These are phyloP conservation scores for Neodiprion virginianus DNA, from an alignment of 1,140 invertebrate species.

Conservation along the genomic window DNA sequence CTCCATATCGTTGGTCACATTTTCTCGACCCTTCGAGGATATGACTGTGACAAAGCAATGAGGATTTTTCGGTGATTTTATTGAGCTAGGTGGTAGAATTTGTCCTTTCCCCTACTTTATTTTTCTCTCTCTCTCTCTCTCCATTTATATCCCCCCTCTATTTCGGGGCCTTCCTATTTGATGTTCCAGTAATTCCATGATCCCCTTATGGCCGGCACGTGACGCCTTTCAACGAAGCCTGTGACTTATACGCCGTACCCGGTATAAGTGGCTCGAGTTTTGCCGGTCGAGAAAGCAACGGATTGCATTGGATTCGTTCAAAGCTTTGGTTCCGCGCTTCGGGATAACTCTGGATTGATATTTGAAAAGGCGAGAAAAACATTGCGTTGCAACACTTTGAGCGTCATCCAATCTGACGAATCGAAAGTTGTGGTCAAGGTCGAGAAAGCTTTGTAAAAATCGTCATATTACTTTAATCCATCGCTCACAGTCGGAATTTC, in stretches of 20 bases:
- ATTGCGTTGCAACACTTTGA: no score
- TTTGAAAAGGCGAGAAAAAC: no score
- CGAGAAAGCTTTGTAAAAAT: no score
- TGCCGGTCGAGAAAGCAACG: not conserved
- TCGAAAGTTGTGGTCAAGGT: no score
- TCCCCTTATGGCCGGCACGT: conserved; percentile 3
- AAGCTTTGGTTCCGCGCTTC: not conserved
- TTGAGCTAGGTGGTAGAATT: not conserved
- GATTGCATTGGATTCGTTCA: not conserved
- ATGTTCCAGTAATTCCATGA: not conserved
- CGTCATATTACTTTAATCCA: no score
- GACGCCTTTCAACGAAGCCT: conserved; percentile 4
- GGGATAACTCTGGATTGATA: not conserved
- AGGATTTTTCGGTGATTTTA: not conserved
- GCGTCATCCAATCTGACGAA: no score
- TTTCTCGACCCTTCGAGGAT: not conserved
- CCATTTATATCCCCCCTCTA: not conserved
- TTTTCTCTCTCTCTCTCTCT: not conserved
- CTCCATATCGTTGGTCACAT: not conserved
- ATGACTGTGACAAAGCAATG: not conserved
- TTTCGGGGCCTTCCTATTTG: not conserved
- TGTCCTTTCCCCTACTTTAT: not conserved
- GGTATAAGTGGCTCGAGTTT: not conserved
- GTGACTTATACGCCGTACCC: not conserved
- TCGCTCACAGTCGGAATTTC: no score